These are phyloP conservation scores for Pentamera pediparva DNA, from an alignment of 53 echinoderm and acorn worm species.

Conservation along the genomic window DNA sequence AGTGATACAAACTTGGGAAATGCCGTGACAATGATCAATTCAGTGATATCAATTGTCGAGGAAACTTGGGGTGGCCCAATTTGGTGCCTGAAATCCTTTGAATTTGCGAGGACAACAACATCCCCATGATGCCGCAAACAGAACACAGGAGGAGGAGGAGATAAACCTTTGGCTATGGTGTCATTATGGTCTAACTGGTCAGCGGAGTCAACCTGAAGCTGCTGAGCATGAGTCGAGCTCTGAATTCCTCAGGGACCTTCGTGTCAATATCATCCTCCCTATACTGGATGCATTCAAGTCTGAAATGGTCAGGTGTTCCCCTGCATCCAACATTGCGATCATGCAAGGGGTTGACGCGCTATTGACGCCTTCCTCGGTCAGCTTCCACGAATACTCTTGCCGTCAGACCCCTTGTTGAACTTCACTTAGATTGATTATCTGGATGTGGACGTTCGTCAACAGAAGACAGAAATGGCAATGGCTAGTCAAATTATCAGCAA, in stretches of 20 bases:
- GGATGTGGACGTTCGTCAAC: neutral
- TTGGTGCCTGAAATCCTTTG: neutral
- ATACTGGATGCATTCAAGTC: slow-evolving; percentile 3
- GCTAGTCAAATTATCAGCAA: neutral
- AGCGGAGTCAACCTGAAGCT: neutral
- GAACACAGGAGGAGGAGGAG: slow-evolving; percentile 12
- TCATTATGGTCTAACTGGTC: slow-evolving; percentile 13
- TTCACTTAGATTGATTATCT: neutral
- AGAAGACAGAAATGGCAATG: slow-evolving; percentile 13
- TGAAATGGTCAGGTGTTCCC: neutral
- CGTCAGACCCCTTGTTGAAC: slow-evolving; percentile 20
- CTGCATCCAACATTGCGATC: slow-evolving; percentile 23
- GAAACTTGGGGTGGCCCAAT: slow-evolving; percentile 18
- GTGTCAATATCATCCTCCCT: neutral
- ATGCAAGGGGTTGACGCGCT: slow-evolving; percentile 24
- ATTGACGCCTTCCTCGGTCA: neutral
- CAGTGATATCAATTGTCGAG: slow-evolving; percentile 19
- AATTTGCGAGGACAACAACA: slow-evolving; percentile 21
- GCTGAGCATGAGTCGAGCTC: neutral
- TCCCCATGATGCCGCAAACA: slow-evolving; percentile 4
- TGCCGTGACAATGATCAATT: slow-evolving; percentile 20
- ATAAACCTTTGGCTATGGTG: slow-evolving; percentile 20
- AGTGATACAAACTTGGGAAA: slow-evolving; percentile 1
- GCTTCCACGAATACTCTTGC: slow-evolving; percentile 1
- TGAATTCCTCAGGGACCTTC: no score